Percentiles rank a stretch among this genome's conserved stretches.
phyloP scores from a whole-genome alignment of 2,113 vertebrate genomes.

The Engystomops pustulosus region DNA sequence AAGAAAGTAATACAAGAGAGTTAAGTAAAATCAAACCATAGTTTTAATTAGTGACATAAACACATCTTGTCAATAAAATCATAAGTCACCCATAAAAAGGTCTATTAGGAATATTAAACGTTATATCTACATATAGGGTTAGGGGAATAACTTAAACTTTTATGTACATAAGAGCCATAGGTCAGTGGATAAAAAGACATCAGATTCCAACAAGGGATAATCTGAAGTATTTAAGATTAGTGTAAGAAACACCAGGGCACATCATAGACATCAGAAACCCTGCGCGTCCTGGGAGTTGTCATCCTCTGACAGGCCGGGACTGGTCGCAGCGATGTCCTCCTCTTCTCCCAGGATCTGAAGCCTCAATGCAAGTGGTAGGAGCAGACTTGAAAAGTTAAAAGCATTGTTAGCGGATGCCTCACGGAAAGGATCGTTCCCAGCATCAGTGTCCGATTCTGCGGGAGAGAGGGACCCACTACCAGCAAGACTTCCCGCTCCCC shows the following conservation, averaged over 20 bases:
- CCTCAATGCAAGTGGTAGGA: slow-evolving; percentile 41
- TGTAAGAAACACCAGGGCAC: not conserved
- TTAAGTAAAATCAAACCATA: not conserved
- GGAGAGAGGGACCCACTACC: slow-evolving; percentile 45
- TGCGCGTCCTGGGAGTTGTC: not conserved
- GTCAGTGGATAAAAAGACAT: not conserved
- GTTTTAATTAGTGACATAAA: slow-evolving; percentile 58
- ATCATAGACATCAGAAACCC: too few relatives aligned
- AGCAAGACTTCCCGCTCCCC: slow-evolving; percentile 33
- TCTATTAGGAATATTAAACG: slow-evolving; percentile 44
- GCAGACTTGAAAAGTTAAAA: slow-evolving; percentile 43
- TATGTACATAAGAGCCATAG: slow-evolving; percentile 34
- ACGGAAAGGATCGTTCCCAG: not conserved
- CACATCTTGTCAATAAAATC: slow-evolving; percentile 51
- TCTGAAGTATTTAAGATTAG: not conserved
- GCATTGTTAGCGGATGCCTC: slow-evolving; percentile 49
- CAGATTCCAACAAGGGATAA: not conserved
- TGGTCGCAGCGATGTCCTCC: not conserved
- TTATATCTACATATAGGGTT: not conserved
- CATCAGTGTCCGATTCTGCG: slow-evolving; percentile 17
- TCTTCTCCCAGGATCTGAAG: slow-evolving; percentile 48
- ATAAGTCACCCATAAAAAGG: not conserved
- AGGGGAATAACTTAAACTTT: slow-evolving; percentile 49
- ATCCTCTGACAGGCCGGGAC: not conserved
- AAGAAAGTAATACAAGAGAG: too few relatives aligned